phyloP scores from a whole-genome alignment of 2,888 invertebrate species.

The Polia nebulosa region DNA sequence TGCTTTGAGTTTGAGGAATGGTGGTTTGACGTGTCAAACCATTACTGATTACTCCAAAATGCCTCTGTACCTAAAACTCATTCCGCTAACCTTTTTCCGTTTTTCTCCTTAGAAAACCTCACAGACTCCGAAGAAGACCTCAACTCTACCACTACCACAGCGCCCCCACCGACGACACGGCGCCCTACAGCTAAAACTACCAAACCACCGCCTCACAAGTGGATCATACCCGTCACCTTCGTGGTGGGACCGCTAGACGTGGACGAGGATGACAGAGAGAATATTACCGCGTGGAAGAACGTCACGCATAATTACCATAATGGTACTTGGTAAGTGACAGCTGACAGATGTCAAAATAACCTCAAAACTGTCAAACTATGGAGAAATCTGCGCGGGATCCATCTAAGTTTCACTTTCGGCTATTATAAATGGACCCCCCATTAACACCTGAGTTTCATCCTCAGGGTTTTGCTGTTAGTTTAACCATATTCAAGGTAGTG shows the following conservation, averaged over 20 bases:
- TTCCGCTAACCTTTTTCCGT: background rate
- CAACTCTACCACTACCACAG: constrained; percentile 79
- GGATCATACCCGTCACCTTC: constrained; percentile 95
- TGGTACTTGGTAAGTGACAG: constrained; percentile 80
- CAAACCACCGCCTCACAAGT: constrained; percentile 88
- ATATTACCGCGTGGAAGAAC: constrained; percentile 79
- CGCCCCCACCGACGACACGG: constrained; percentile 74
- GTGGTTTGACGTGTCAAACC: no score
- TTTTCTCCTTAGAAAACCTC: constrained; percentile 83
- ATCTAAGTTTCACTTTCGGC: no score
- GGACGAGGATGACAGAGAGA: constrained; percentile 79
- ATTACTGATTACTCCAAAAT: no score
- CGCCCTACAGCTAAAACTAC: constrained; percentile 74
- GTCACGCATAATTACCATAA: constrained; percentile 78
- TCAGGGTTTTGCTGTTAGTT: no score
- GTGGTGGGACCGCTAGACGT: constrained; percentile 91
- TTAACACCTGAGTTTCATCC: no score
- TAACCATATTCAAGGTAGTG: no score
- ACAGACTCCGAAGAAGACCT: constrained; percentile 86
- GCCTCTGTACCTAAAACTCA: no score
- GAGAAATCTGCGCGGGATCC: no score
- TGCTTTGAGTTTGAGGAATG: no score
- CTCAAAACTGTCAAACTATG: no score
- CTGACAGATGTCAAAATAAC: constrained; percentile 3
- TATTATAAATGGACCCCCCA: no score